Evolutionary conservation across 2,888 invertebrate species (phyloP), one percentile per base, ranked within the genome.

Genomic region (Arrhopalites spinosus): DNA sequence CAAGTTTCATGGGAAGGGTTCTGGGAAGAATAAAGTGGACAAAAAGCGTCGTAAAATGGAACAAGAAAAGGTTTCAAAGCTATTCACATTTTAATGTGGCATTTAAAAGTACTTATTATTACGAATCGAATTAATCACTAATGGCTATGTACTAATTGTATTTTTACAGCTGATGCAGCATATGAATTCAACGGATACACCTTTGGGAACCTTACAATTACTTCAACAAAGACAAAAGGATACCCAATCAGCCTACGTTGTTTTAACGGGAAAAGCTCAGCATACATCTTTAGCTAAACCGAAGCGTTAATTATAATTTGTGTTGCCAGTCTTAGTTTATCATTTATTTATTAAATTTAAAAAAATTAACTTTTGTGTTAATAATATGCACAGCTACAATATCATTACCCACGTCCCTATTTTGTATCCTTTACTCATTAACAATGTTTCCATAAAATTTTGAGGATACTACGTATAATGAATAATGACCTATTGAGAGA

Each of bases 1-100:
- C 86, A 96, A 98, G 87, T 99, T 99, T 88, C 99, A 99, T 87
- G 99, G 99, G 72, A 98, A 99, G 88, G 97, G 97, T 1, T 97
- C 98, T 25, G 98, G 99, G 73, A 99, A 99, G 87, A 98, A 96
- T 88, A 99, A 99, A 87, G 89, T 90, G 83, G 98, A 99, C 87
- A 99, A 99, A 85, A 89, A 98, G 81, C 90, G 95, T 87, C 96
- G 96, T 87, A 97, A 98, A 87, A 89, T 91, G 80, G 93, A 95
- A 84, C 97, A 98, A 85, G 96, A 96, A 86, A 93, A 93, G 87
- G 92, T 93, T 84, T 86, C 88, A 17, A 7, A 20, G 5, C 43
- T 15, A 30, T 43, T 50, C 36, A 36, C 11, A 36, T 3, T 7
- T 36, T 36, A 11, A 36, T 36, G 3, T 66, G 50, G 17, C 29